Percentiles rank a stretch among this genome's conserved stretches.
Conservation (phyloP, 2,888 invertebrate genomes). For the Aphrophora alni region DNA sequence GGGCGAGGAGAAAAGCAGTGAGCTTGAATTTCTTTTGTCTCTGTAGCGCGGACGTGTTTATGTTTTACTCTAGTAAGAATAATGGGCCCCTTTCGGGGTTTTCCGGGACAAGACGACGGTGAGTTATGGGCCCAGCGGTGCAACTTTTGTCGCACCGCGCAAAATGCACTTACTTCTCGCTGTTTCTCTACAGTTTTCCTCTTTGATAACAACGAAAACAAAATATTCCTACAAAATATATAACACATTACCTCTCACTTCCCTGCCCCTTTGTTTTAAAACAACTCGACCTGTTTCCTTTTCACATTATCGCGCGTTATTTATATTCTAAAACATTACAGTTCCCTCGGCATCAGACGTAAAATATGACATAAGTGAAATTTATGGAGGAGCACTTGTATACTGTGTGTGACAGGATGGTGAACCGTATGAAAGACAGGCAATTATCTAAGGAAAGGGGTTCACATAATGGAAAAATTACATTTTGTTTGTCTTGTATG, state of each 20-base stretch:
- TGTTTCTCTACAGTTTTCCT: neutral
- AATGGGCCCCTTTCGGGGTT: slow-evolving; percentile 41
- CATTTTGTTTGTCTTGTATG: slow-evolving; percentile 6
- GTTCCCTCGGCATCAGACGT: neutral
- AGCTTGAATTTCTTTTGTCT: slow-evolving; percentile 32
- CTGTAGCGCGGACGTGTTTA: slow-evolving; percentile 34
- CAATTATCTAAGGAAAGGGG: slow-evolving; percentile 7
- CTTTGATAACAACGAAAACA: slow-evolving; percentile 21
- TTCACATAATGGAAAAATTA: neutral
- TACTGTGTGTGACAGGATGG: slow-evolving; percentile 1
- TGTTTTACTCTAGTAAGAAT: slow-evolving; percentile 38
- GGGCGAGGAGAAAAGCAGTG: neutral
- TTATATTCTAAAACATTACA: slow-evolving; percentile 18
- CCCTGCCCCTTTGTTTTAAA: slow-evolving; percentile 29
- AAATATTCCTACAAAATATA: slow-evolving; percentile 27
- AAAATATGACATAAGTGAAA: slow-evolving; percentile 14
- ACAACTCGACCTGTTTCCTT: slow-evolving; percentile 28
- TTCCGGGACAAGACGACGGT: slow-evolving; percentile 21
- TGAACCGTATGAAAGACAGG: neutral
- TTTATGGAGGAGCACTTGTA: slow-evolving; percentile 3
- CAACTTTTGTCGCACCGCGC: slow-evolving; percentile 30
- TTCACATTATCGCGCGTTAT: slow-evolving; percentile 27
- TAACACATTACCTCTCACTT: slow-evolving; percentile 20
- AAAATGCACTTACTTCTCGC: slow-evolving; percentile 31
- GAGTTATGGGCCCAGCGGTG: slow-evolving; percentile 40